Evolutionary conservation across 92 coral and sea anemone genomes (phyloP).

Genomic region (Zoanthus sansibaricus): DNA sequence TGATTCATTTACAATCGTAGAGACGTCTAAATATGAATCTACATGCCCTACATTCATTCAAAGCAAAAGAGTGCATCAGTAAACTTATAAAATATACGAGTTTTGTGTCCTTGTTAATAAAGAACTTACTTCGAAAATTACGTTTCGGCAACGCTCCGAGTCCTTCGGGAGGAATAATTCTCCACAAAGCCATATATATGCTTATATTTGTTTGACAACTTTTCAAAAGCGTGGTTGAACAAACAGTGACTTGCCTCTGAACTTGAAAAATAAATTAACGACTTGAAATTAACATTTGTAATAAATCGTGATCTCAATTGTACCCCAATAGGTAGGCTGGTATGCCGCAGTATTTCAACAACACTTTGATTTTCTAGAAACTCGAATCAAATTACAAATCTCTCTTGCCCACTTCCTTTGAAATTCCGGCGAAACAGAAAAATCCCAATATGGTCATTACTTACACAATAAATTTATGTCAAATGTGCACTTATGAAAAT

Average conservation of each 20-base stretch:
- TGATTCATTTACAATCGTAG: too few relatives aligned
- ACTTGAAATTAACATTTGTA: not conserved
- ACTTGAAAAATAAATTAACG: not conserved
- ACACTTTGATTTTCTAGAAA: not conserved
- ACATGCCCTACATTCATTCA: too few relatives aligned
- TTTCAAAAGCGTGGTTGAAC: not conserved
- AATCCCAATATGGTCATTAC: conserved; percentile 38
- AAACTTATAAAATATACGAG: not conserved
- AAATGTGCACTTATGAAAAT: conserved; percentile 1
- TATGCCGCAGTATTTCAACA: not conserved
- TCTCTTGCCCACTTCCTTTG: conserved; percentile 13
- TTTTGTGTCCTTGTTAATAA: not conserved
- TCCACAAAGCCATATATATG: conserved; percentile 35
- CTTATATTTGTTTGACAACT: not conserved
- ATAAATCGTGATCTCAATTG: not conserved
- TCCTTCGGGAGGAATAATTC: conserved; percentile 40
- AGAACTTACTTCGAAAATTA: conserved; percentile 36
- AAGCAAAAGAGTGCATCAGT: too few relatives aligned
- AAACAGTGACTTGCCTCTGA: not conserved
- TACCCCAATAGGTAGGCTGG: not conserved
- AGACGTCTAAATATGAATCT: too few relatives aligned
- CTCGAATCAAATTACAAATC: not conserved
- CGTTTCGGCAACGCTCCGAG: conserved; percentile 40
- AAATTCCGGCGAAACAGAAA: not conserved
- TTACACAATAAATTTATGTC: not conserved